Percentiles rank a stretch among this genome's conserved stretches.
These are phyloP conservation scores for Sphenopsis melanotis DNA, from an alignment of 2,797 vertebrate species.

Conservation along the genomic window DNA sequence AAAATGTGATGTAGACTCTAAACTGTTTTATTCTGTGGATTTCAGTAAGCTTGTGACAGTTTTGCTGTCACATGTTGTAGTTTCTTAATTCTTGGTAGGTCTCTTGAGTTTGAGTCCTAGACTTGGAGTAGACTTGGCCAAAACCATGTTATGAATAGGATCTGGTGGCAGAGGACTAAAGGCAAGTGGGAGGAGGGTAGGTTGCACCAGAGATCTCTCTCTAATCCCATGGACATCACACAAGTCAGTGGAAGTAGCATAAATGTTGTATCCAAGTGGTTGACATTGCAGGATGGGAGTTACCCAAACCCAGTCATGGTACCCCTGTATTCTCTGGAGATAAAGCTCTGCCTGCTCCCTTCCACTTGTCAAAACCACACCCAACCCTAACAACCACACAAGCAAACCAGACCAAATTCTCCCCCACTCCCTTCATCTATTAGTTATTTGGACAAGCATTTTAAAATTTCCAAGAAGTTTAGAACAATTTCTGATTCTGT, in stretches of 20 bases:
- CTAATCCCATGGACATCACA: fast-evolving
- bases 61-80: neutral
- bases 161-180: neutral
- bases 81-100: neutral
- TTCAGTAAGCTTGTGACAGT: neutral
- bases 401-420: neutral
- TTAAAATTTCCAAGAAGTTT: neutral
- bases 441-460: neutral
- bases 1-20: neutral
- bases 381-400: neutral
- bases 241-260: neutral
- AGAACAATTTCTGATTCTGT: neutral
- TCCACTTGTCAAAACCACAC: neutral
- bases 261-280: neutral
- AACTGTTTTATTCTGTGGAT: neutral
- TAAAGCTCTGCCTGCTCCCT: neutral
- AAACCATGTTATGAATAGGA: neutral
- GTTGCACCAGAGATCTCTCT: neutral
- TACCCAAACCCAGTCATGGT: neutral
- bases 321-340: neutral
- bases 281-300: neutral
- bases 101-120: neutral
- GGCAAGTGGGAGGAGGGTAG: neutral
- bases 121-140: neutral
- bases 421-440: fast-evolving